Percentiles rank a stretch among this genome's conserved stretches.
These are phyloP conservation scores for Papilio protenor DNA, from an alignment of 2,888 invertebrate species.

Conservation along the genomic window DNA sequence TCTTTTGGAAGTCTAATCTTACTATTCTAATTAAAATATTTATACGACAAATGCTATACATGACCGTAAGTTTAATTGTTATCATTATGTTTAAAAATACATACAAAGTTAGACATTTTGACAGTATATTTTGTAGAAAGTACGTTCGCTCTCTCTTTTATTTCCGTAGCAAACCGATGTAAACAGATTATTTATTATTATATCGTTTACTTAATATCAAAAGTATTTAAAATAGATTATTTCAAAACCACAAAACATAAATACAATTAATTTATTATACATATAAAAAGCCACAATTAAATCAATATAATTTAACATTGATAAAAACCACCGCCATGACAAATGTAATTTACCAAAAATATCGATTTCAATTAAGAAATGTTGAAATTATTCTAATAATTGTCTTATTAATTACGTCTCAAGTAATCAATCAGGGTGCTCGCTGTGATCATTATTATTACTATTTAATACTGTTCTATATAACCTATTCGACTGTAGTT, in stretches of 20 bases:
- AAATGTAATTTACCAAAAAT: too few relatives aligned
- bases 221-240: not conserved
- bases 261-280: not conserved
- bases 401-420: constrained; percentile 8
- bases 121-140: not conserved
- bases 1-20: not conserved
- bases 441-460: not conserved
- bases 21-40: not conserved
- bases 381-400: constrained; percentile 20
- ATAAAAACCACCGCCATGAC: too few relatives aligned
- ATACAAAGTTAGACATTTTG: not conserved
- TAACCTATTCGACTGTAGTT: not conserved
- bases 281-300: too few relatives aligned
- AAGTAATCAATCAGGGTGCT: constrained; percentile 8
- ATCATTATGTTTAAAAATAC: not conserved
- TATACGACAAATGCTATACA: not conserved
- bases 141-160: not conserved
- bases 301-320: too few relatives aligned
- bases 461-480: not conserved
- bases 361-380: constrained; percentile 20
- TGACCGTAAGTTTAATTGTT: not conserved
- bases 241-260: not conserved
- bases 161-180: not conserved
- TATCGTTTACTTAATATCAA: not conserved
- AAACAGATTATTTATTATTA: not conserved